phyloP scores from a whole-genome alignment of 2,888 invertebrate species.

The Paralinhomoeus sp. region DNA sequence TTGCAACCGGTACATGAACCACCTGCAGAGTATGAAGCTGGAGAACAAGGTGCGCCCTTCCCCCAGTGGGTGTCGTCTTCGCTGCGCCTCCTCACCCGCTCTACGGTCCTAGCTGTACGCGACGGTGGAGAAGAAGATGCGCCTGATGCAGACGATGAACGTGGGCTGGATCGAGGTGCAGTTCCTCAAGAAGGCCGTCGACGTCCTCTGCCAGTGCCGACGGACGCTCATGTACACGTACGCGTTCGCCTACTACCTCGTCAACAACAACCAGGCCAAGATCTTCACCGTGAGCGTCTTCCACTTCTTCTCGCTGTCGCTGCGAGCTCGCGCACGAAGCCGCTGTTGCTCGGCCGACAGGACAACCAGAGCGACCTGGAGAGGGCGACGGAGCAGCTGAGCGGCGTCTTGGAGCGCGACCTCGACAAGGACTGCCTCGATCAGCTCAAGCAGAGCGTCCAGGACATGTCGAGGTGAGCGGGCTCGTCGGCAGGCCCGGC shows the following conservation, averaged over 20 bases:
- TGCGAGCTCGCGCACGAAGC: no score
- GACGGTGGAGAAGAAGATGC: constrained; percentile 89
- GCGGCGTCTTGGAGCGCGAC: constrained; percentile 89
- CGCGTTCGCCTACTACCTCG: constrained; percentile 92
- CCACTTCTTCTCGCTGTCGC: no score
- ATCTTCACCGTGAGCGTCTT: constrained; percentile 64
- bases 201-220: constrained; percentile 43
- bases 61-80: no score
- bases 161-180: constrained; percentile 99
- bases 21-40: constrained; percentile 91
- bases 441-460: constrained; percentile 93
- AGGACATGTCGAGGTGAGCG: constrained; percentile 72
- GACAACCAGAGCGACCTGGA: constrained; percentile 95
- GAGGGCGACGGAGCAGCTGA: constrained; percentile 82
- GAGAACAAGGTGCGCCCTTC: constrained; percentile 48
- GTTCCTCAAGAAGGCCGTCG: constrained; percentile 72
- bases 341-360: no score
- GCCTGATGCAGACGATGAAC: constrained; percentile 96
- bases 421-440: constrained; percentile 87
- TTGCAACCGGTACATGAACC: constrained; percentile 96
- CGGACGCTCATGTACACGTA: constrained; percentile 98
- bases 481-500: constrained; percentile 1
- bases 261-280: constrained; percentile 90
- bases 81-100: not conserved
- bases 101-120: constrained; percentile 45